Evolutionary conservation across 1,140 invertebrate species (phyloP).

Genomic region (Agraylea sexmaculata): DNA sequence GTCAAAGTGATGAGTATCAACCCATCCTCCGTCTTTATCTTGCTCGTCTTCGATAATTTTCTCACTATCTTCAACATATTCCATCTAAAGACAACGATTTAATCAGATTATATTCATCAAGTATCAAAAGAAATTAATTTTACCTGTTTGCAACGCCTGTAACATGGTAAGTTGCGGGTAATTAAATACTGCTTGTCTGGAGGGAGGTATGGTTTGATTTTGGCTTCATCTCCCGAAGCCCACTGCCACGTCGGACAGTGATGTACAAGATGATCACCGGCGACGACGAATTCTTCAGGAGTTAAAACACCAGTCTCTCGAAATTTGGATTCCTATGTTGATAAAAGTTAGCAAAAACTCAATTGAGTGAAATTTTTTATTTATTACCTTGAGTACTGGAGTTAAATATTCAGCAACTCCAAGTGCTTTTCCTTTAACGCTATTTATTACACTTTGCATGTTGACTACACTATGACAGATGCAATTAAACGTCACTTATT

Average conservation of each 20-base stretch:
- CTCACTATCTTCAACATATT: constrained; percentile 80
- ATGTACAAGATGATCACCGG: constrained; percentile 96
- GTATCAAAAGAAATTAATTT: constrained; percentile 8
- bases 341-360: constrained; percentile 20
- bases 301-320: constrained; percentile 96
- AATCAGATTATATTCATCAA: background rate
- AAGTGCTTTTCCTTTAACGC: constrained; percentile 87
- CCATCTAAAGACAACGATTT: constrained; percentile 49
- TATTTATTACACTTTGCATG: constrained; percentile 96
- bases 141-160: constrained; percentile 84
- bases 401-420: constrained; percentile 93
- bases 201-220: constrained; percentile 79
- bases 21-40: constrained; percentile 91
- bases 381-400: constrained; percentile 80
- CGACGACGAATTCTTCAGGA: constrained; percentile 90
- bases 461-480: no score
- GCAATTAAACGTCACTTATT: no score
- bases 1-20: constrained; percentile 93
- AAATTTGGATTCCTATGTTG: constrained; percentile 88
- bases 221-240: constrained; percentile 80
- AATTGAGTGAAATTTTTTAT: constrained; percentile 8
- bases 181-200: constrained; percentile 94
- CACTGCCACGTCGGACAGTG: constrained; percentile 99
- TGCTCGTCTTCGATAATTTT: constrained; percentile 81
- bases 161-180: constrained; percentile 91